Percentiles rank a stretch among this genome's conserved stretches.
Conservation (phyloP, 2,797 vertebrate species). For the Arremon brunneinucha region DNA sequence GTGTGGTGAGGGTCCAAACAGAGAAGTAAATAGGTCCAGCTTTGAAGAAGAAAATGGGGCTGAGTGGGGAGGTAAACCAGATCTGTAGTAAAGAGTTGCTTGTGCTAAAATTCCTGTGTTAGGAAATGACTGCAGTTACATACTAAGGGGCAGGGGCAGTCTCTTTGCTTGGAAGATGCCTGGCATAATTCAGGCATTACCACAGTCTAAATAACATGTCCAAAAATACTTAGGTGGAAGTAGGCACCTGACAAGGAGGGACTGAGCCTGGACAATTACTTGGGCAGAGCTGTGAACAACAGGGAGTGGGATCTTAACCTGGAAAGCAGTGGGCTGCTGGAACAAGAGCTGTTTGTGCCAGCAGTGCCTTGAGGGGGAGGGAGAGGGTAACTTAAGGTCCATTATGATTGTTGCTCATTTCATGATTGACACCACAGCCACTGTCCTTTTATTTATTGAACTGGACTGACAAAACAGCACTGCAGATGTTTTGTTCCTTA, state of each 20-base stretch:
- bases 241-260: background rate
- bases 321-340: background rate
- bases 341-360: background rate
- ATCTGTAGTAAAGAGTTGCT: background rate
- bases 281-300: background rate
- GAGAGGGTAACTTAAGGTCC: background rate
- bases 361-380: background rate
- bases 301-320: background rate
- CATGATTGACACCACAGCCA: background rate
- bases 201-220: background rate
- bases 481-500: background rate
- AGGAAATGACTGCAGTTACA: background rate
- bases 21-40: background rate
- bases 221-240: background rate
- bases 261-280: background rate
- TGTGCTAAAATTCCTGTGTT: background rate
- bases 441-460: background rate
- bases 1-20: background rate
- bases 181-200: background rate
- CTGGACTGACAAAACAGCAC: background rate
- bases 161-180: background rate
- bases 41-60: background rate
- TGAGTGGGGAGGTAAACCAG: background rate
- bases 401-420: background rate
- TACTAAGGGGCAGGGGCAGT: background rate